phyloP scores from a whole-genome alignment of 37 sponge, comb jelly and placozoan species.

The Amphimedon queenslandica region DNA sequence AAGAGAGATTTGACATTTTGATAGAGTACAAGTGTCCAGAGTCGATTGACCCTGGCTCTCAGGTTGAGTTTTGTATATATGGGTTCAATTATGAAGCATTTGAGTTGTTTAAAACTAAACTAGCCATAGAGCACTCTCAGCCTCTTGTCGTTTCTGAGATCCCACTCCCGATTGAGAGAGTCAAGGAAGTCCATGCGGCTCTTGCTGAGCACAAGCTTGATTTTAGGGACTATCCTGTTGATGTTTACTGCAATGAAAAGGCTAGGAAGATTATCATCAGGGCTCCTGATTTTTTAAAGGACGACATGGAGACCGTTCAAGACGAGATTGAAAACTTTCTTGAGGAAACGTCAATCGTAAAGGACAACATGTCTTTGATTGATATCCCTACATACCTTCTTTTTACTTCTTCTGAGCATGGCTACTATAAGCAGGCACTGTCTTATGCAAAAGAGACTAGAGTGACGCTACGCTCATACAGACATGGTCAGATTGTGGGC shows the following conservation, averaged over 20 bases:
- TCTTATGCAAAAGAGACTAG: no score
- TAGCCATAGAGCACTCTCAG: background rate
- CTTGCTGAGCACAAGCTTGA: background rate
- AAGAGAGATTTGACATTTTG: background rate
- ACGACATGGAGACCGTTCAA: no score
- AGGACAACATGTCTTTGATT: no score
- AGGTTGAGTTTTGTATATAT: background rate
- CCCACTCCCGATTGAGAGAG: background rate
- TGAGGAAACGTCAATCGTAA: no score
- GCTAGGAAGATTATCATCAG: background rate
- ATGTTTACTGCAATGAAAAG: background rate
- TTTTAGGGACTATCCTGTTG: background rate
- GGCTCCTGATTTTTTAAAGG: background rate
- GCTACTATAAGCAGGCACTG: no score
- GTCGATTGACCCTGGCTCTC: background rate
- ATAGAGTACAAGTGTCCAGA: background rate
- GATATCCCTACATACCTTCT: no score
- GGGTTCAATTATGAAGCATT: background rate
- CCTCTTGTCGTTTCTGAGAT: background rate
- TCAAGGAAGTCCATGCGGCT: background rate
- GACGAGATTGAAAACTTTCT: no score
- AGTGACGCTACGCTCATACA: no score
- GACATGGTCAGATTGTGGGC: no score
- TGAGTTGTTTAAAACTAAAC: background rate
- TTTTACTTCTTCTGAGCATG: no score